A percentile compares a stretch with the other conserved stretches of the same genome.
Conservation (phyloP, 2,888 invertebrate species). For the Chesias legatella region DNA sequence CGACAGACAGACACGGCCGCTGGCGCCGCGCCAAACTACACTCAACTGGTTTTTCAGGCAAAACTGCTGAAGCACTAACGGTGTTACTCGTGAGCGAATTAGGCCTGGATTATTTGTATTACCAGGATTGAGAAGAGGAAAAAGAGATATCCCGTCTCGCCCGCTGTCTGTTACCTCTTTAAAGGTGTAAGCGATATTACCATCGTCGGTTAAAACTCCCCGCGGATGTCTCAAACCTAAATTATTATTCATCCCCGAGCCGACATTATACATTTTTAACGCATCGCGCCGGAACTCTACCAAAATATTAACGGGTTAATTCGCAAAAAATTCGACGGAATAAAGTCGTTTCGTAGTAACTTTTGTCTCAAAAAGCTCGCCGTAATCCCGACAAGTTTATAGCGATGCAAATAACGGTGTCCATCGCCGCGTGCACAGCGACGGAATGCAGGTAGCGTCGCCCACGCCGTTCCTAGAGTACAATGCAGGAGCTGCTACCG, state of each 20-base stretch:
- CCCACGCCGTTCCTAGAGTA: slow-evolving; percentile 15
- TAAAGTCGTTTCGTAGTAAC: slow-evolving; percentile 19
- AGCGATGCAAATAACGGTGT: slow-evolving; percentile 18
- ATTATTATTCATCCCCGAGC: slow-evolving; percentile 2
- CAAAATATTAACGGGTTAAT: slow-evolving; percentile 25
- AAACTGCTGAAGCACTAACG: no score
- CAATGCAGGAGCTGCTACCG: slow-evolving; percentile 16
- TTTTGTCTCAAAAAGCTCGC: slow-evolving; percentile 23
- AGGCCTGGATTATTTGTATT: no score
- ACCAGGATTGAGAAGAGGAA: no score
- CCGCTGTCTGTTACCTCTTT: no score
- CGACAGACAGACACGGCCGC: no score
- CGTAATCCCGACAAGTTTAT: slow-evolving; percentile 28
- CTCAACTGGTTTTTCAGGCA: no score
- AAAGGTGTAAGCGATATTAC: no score
- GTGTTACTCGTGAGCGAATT: no score
- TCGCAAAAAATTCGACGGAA: slow-evolving; percentile 24
- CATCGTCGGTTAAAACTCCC: no score
- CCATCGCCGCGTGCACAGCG: slow-evolving; percentile 19
- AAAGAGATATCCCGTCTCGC: no score
- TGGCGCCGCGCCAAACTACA: no score
- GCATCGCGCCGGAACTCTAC: slow-evolving; percentile 12
- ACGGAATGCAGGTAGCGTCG: slow-evolving; percentile 6
- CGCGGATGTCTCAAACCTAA: neutral
- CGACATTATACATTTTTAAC: slow-evolving; percentile 8